Evolutionary conservation across 2,113 vertebrate genomes (phyloP), one percentile per base, ranked within the genome.

Genomic region (Oreamnos americanus): DNA sequence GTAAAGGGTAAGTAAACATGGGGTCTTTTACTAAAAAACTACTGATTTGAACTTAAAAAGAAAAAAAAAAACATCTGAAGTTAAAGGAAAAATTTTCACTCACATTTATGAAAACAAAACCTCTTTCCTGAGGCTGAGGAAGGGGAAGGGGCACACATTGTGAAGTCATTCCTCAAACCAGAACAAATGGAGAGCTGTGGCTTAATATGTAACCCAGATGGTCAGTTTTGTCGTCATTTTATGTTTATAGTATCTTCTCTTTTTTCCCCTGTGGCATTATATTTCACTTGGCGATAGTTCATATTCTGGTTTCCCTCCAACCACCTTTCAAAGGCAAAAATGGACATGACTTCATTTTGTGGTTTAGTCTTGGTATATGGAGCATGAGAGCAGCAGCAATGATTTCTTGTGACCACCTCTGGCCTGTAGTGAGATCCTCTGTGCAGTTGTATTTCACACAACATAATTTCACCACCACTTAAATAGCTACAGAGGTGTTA

Each of bases 121-220:
- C 55, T 21, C 19, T 86, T 97, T 92, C 53, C 36, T 85, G 90
- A 57, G n/a, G 55, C 81, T 51, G 45, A 87, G 45, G 49, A 95
- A 97, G 90, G 33, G 60, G 82, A 64, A 67, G 51, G 55, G 84
- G 57, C 39, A 33, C 26, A 67, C 5, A 0, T 15, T 83, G 47
- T 91, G 87, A 97, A 91, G 58, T 85, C 85, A 87, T 76, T 94
- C 58, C 79, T 79, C 53, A 96, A 94, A 88, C 87, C 67, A 57
- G 94, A 97, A 96, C 92, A 92, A 91, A 97, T 82, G 58, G 53
- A 92, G 91, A 96, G 33, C 84, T 91, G 87, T 90, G 90, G 53
- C 91, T 97, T 96, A 95, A 96, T 96, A 90, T 85, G 90, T 85
- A 96, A 95, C 76, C 95, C 94, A 97, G 92, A 97, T 94, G 97